Evolutionary conservation across 2,797 vertebrate genomes (phyloP), one percentile per base, ranked within the genome.

Genomic region (Coilia nasus): DNA sequence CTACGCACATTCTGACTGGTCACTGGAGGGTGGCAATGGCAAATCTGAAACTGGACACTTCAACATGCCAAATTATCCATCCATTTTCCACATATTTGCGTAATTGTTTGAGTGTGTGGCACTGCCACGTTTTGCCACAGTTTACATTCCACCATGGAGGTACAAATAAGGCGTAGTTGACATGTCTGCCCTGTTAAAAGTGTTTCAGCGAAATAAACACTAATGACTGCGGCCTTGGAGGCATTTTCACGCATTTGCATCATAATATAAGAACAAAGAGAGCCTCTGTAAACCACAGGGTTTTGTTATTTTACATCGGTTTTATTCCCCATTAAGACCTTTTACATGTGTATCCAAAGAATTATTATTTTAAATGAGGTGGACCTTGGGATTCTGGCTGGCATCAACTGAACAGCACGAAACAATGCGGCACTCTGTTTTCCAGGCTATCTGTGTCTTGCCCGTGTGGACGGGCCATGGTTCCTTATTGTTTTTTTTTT

Each of bases 101-200:
- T 93, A 93, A 93, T 92, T 92, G 92, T 89, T 92, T 90, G 87
- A 91, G 85, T 21, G 84, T 92, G 91, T 91, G 87, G 87, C 80
- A 90, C 88, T 62, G 84, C 90, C 90, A 90, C 91, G 87, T 88
- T 90, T 89, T 89, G 17, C 89, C 83, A 85, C 88, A 41, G 64
- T 71, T 85, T 56, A 84, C 84, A 89, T 90, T 89, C 78, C 84
- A 87, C 75, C 60, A 15, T 12, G 35, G 41, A 57, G 44, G 71
- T 7, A 78, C 71, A 78, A 78, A 78, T 78, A 44, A 78, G 35
- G 71, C 71, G 35, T 35, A 78, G 71, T 44, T 78, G 71, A 78
- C 31, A 78, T 78, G 31, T 78, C 71, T 78, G 71, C 17, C 17
- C 17, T 7, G 17, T 44, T 44, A 6, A 78, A 78, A 78, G 35